These are phyloP conservation scores for Brassicogethes aeneus DNA, from an alignment of 2,888 invertebrate genomes.

Conservation along the genomic window DNA sequence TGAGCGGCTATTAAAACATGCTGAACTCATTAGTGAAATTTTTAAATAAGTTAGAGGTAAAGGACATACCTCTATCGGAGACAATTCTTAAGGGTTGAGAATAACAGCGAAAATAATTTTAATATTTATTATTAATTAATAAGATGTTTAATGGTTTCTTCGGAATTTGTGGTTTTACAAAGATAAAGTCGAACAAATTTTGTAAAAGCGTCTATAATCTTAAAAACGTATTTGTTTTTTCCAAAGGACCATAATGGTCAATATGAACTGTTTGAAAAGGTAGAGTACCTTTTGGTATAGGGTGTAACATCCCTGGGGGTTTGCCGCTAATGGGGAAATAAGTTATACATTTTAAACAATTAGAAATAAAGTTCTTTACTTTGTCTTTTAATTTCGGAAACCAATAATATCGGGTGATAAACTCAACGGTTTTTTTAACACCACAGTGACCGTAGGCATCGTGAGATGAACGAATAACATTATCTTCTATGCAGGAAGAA, in stretches of 20 bases:
- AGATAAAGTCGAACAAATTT: no score
- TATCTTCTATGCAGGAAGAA: conserved; percentile 19
- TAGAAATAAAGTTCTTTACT: conserved; percentile 19
- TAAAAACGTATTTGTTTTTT: conserved; percentile 21
- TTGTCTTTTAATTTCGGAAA: conserved; percentile 25
- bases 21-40: no score
- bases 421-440: conserved; percentile 22
- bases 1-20: no score
- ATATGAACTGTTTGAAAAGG: conserved; percentile 24
- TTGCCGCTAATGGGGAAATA: conserved; percentile 18
- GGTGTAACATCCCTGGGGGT: conserved; percentile 21
- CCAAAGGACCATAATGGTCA: conserved; percentile 24
- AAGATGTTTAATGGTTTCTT: conserved; percentile 17
- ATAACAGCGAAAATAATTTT: no score
- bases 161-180: no score
- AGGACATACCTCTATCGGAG: no score
- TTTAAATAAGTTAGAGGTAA: no score
- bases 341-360: conserved; percentile 25
- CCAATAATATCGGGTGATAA: conserved; percentile 25
- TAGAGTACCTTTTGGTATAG: conserved; percentile 21
- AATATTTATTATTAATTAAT: no score
- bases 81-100: no score
- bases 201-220: conserved; percentile 23
- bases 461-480: conserved; percentile 20
- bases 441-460: conserved; percentile 27